Evolutionary conservation across 2,797 vertebrate species (phyloP).

Genomic region (Arctocebus calabarensis): DNA sequence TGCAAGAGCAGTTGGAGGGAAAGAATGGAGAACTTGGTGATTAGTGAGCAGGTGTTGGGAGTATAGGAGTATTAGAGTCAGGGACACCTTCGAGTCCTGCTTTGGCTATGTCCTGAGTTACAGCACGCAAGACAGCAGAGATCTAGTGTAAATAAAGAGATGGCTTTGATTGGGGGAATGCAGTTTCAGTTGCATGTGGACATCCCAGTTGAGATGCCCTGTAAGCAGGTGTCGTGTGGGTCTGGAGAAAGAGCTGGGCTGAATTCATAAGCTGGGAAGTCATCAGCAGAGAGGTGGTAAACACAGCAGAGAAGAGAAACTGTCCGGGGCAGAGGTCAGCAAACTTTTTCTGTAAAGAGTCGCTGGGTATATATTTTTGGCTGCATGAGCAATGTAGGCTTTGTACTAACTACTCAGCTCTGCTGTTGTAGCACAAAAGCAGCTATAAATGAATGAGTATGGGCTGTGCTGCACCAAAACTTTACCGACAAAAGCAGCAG

Average conservation of each 20-base stretch:
- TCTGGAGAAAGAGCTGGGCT: neutral
- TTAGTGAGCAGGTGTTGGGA: no score
- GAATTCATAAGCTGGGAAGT: neutral
- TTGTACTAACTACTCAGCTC: neutral
- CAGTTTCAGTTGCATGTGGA: neutral
- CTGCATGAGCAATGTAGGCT: neutral
- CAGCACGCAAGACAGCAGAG: neutral
- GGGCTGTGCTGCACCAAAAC: no score
- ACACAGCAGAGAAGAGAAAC: neutral
- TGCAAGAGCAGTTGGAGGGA: neutral
- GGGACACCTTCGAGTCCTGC: neutral
- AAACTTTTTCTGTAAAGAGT: neutral
- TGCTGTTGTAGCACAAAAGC: neutral
- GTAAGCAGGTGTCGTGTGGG: neutral
- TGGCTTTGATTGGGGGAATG: neutral
- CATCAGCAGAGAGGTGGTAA: neutral
- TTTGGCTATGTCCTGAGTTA: neutral
- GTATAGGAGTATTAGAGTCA: neutral
- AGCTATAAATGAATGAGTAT: rapidly evolving
- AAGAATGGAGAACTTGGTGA: neutral
- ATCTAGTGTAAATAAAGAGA: neutral
- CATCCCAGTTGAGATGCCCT: neutral
- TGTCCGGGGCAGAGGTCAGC: no score
- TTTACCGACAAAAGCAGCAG: neutral
- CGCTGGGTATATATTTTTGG: rapidly evolving